Evolutionary conservation across 2,888 invertebrate genomes (phyloP), one percentile per base, ranked within the genome.

Genomic region (Pemphredon lugubris): DNA sequence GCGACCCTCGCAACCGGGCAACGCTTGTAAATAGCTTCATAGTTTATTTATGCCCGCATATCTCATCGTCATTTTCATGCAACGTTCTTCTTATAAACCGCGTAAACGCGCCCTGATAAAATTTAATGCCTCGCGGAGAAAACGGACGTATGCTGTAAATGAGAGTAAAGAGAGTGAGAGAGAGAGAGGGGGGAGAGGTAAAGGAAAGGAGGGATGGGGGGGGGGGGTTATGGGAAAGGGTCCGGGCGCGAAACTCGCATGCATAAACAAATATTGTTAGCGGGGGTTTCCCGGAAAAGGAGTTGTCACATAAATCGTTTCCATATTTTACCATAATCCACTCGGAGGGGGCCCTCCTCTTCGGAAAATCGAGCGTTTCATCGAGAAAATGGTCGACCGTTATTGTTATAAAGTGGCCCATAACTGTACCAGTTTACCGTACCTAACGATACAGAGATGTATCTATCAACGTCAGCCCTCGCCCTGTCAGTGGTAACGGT

Each of bases 401-500:
- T 72, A 65, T 75, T 63, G 73, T 73, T 78, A 73, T 71, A 78
- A 79, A 79, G 73, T 69, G 73, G 61, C 69, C 76, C 64, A 73
- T 78, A 79, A 67, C 71, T 71, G 73, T 59, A 69, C 73, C n/a
- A 71, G 68, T 77, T 77, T 75, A 77, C 55, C 77, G 58, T 70
- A 39, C 54, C 64, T 71, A 75, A 73, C 77, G 77, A 73, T 77
- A 75, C 75, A 67, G 55, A 55, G 61, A 53, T 48, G 73, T 69
- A 73, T 79, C 79, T 61, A 73, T 79, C 79, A 79, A 71, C 57
- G 79, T 79, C 79, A 71, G 63, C 58, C n/a, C 60, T 55, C 39
- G 54, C 53, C 48, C 79, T 66, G 76, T 73, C 79, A 76, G 76
- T 76, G 55, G 79, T 78, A 79, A 79, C 76, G 79, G 64, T 73